Evolutionary conservation across 1,140 invertebrate species (phyloP).

Genomic region (Whitmania pigra): DNA sequence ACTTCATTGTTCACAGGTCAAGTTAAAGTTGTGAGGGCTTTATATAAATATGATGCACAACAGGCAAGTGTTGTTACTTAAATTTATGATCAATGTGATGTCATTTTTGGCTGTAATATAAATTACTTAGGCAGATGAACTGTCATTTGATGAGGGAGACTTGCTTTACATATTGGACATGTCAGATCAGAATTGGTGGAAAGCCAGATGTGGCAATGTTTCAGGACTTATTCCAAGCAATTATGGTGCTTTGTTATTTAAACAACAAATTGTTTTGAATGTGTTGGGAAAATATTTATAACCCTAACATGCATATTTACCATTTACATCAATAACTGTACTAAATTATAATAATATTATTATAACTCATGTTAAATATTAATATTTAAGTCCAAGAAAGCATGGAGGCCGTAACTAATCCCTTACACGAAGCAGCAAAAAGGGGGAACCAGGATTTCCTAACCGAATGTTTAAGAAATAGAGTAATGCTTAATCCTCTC

Average conservation of each 20-base stretch:
- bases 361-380: too few species aligned
- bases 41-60: constrained; percentile 51
- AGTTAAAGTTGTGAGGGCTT: constrained; percentile 51
- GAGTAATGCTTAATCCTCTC: constrained; percentile 39
- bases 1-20: constrained; percentile 39
- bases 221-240: constrained; percentile 55
- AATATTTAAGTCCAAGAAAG: constrained; percentile 49
- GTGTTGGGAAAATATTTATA: neutral
- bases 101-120: neutral
- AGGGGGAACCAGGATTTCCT: constrained; percentile 55
- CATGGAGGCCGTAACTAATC: constrained; percentile 52
- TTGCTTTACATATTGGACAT: constrained; percentile 53
- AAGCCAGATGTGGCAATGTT: constrained; percentile 50
- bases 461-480: constrained; percentile 51
- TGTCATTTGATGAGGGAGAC: constrained; percentile 57
- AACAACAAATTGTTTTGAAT: neutral
- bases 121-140: constrained; percentile 43
- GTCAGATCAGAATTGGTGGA: constrained; percentile 48
- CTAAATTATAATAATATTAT: too few species aligned
- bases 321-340: too few species aligned
- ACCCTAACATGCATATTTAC: too few species aligned
- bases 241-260: constrained; percentile 47
- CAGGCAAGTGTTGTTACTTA: constrained; percentile 39
- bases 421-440: constrained; percentile 59
- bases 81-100: constrained; percentile 6